Evolutionary conservation across 2,888 invertebrate species (phyloP).

Genomic region (Eubasilissa splendida): DNA sequence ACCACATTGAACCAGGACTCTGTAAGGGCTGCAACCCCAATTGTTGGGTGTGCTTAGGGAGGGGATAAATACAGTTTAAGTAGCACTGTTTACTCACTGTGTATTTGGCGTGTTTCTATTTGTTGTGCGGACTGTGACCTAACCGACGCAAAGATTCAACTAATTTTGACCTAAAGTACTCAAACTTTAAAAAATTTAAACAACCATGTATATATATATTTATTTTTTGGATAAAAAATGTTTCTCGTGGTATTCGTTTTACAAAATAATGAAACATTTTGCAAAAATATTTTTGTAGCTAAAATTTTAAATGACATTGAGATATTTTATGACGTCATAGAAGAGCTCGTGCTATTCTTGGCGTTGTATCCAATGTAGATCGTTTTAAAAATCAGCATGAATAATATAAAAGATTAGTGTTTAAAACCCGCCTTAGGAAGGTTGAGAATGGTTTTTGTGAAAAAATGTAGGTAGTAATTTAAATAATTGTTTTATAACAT

Average conservation of each 20-base stretch:
- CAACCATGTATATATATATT: neutral
- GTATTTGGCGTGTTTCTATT: conserved; percentile 55
- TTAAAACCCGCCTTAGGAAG: no score
- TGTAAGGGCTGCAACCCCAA: conserved; percentile 25
- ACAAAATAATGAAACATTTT: neutral
- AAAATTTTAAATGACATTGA: no score
- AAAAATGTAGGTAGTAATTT: no score
- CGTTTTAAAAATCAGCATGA: no score
- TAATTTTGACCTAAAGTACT: conserved; percentile 35
- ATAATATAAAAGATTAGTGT: no score
- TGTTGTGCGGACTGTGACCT: conserved; percentile 49
- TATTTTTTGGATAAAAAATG: no score
- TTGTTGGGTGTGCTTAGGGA: conserved; percentile 23
- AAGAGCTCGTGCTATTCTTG: no score
- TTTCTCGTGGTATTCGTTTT: neutral
- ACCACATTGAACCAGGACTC: neutral
- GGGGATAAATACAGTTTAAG: conserved; percentile 58
- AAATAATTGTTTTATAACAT: no score
- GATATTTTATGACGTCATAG: no score
- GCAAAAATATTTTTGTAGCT: no score
- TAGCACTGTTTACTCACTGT: conserved; percentile 51
- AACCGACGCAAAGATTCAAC: conserved; percentile 51
- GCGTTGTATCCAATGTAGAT: no score
- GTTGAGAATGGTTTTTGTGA: no score
- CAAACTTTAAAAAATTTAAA: conserved; percentile 10